Conservation (phyloP, 2,797 vertebrate species). For the Steatocranus sp. region DNA sequence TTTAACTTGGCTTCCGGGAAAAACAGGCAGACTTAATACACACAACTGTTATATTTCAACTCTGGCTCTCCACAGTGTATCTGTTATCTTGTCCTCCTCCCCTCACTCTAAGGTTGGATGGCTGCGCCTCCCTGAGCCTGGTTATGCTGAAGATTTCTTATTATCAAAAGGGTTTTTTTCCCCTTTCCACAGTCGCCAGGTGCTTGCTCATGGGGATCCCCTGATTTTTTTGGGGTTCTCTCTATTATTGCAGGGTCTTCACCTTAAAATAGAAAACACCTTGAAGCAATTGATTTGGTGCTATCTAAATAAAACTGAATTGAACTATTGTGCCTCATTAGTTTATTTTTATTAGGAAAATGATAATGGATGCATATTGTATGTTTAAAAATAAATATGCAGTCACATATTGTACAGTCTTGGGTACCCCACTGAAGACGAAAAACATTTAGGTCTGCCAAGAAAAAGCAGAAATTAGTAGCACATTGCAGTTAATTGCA, state of each 20-base stretch:
- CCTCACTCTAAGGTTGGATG: neutral
- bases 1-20: neutral
- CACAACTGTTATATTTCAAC: neutral
- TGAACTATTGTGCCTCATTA: neutral
- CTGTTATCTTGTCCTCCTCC: neutral
- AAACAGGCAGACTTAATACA: neutral
- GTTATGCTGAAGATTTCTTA: neutral
- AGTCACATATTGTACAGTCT: neutral
- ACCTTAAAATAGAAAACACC: neutral
- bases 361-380: neutral
- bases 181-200: fast-evolving
- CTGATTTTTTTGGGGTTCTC: neutral
- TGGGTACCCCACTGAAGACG: neutral
- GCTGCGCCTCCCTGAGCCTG: neutral
- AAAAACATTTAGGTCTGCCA: neutral
- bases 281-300: neutral
- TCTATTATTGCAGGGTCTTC: neutral
- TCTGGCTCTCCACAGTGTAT: neutral
- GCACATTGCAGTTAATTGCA: neutral
- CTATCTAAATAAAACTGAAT: neutral
- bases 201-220: neutral
- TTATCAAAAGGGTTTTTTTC: fast-evolving
- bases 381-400: neutral
- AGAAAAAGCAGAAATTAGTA: neutral
- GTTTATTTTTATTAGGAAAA: neutral